Evolutionary conservation across 1,140 invertebrate species (phyloP).

Genomic region (Sinella curviseta): DNA sequence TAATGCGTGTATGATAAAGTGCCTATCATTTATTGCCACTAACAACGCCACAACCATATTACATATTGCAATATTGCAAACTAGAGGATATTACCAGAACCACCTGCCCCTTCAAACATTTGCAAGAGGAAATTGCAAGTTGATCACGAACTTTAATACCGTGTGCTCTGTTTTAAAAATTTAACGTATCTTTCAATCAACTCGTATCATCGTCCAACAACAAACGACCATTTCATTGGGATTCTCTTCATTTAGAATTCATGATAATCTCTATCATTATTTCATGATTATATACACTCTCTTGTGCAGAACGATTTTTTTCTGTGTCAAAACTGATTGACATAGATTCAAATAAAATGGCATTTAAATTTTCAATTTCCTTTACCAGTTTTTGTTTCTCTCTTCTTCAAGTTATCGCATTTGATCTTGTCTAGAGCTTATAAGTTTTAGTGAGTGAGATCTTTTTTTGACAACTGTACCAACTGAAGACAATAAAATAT

Average conservation of each 20-base stretch:
- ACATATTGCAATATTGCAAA: too few relatives aligned
- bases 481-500: too few relatives aligned
- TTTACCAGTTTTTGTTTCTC: not conserved
- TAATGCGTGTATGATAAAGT: too few relatives aligned
- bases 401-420: not conserved
- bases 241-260: not conserved
- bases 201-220: not conserved
- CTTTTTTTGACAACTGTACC: too few relatives aligned
- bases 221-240: too few relatives aligned
- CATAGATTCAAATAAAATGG: slow-evolving; percentile 1
- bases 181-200: not conserved
- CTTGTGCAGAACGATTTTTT: not conserved
- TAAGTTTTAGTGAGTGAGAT: too few relatives aligned
- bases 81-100: too few relatives aligned
- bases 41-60: not conserved
- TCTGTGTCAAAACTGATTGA: slow-evolving; percentile 3
- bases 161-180: not conserved
- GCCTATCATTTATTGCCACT: too few relatives aligned
- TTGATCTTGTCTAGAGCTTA: not conserved
- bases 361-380: slow-evolving; percentile 12
- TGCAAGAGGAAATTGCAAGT: too few relatives aligned
- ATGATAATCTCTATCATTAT: slow-evolving; percentile 4
- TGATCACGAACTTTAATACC: not conserved
- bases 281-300: too few relatives aligned
- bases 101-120: too few relatives aligned